Evolutionary conservation across 2,797 vertebrate genomes (phyloP), one percentile per base, ranked within the genome.

Genomic region (Lepilemur septentrionalis): DNA sequence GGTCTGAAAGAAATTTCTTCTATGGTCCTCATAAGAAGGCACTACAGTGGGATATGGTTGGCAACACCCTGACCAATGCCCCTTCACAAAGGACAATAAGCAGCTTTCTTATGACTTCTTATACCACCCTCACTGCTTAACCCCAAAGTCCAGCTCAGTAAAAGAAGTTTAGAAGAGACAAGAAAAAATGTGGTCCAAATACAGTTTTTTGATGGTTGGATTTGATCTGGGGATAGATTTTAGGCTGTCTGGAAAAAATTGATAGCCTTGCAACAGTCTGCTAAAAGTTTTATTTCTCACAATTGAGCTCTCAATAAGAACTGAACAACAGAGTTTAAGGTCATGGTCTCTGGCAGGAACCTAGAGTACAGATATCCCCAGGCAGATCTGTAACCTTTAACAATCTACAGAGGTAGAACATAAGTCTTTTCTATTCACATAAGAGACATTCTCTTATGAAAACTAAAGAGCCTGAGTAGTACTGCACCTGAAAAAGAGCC

Each of bases 271-370:
- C 57, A 85, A 92, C 22, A 82, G 63, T 79, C 81, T 52, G 84
- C 81, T 91, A 67, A 91, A 61, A 50, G n/a, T 65, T 85, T 67
- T 84, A 79, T 73, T 94, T 89, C 69, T 96, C 38, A 41, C 11
- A 79, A 69, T 28, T 96, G 91, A 94, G 78, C 50, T 95, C 92
- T 76, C 52, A 23, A n/a, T 70, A 85, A 93, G 61, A 79, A 84
- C 61, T 86, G 32, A 81, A 92, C 32, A 84, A 41, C 35, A 93
- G 79, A 88, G 46, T 69, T 93, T 50, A 94, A 91, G 61, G 82
- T 94, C 89, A 80, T 38, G 23, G 38, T 73, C 23, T 91, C 82
- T 79, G 59, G 69, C 41, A 93, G 76, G 50, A 82, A 79, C 11
- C 67, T 70, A 25, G 76, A 75, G 18, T 12, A 95, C 7, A 84